These are phyloP conservation scores for Linnaemya tessellans DNA, from an alignment of 2,888 invertebrate genomes.

Conservation along the genomic window DNA sequence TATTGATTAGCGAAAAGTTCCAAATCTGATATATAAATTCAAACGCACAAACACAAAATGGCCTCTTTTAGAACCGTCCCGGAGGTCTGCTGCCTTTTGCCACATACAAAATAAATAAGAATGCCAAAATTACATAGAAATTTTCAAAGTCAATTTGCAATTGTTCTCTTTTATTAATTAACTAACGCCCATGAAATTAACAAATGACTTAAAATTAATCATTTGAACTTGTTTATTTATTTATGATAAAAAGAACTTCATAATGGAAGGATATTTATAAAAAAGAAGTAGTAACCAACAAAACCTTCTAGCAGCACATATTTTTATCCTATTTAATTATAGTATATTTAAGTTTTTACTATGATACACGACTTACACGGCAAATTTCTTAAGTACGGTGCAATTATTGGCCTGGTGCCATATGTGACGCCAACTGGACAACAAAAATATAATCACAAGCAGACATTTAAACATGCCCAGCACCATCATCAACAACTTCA, in stretches of 20 bases:
- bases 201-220: constrained; percentile 33
- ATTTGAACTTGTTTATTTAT: constrained; percentile 21
- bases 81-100: too few species aligned
- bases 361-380: constrained; percentile 75
- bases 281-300: not conserved
- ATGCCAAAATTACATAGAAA: not conserved
- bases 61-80: too few species aligned
- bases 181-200: not conserved
- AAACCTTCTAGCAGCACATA: not conserved
- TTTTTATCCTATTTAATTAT: not conserved
- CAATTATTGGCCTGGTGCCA: constrained; percentile 77
- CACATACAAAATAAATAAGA: not conserved
- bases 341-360: not conserved
- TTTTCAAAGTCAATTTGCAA: not conserved
- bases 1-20: too few species aligned
- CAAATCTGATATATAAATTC: too few species aligned
- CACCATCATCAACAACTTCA: constrained; percentile 9
- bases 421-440: constrained; percentile 67
- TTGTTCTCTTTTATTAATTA: constrained; percentile 1
- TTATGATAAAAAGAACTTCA: not conserved
- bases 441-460: constrained; percentile 33
- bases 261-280: not conserved
- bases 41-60: too few species aligned
- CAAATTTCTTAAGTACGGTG: constrained; percentile 75
- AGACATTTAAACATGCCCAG: constrained; percentile 27